Evolutionary conservation across 2,797 vertebrate species (phyloP), one percentile per base, ranked within the genome.

Genomic region (Spatula clypeata): DNA sequence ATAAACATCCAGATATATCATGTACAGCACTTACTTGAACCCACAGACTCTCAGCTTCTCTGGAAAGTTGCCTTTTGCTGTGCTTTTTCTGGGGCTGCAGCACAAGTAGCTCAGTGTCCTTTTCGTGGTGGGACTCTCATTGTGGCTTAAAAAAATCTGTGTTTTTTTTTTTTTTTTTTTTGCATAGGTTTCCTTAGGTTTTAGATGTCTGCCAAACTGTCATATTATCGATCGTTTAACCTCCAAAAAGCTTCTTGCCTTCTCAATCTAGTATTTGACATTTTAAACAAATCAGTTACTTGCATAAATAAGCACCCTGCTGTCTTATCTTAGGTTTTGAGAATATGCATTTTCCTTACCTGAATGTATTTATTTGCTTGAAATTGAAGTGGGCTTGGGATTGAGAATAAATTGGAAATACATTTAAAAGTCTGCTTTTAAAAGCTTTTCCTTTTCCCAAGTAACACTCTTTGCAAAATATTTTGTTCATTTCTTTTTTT

Each of bases 401-500:
- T 88, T 36, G 80, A 61, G n/a, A 90, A 34, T 77, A 73, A 88
- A 34, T 70, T 79, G 84, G 26, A 60, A 93, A 66, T 81, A n/a
- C 5, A 31, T 70, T 65, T 83, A 11, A n/a, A 72, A 72, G 7
- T 72, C 19, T 77, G 8, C 19, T 29, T 88, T 86, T 61, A 5
- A 40, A 47, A 4, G 8, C 10, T 17, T 24, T 27, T 70, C 38
- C 36, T 58, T 83, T 89, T 27, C 4, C 13, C 36, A 26, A 64
- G 13, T 20, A 71, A 7, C 62, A 60, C 9, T 72, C 7, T 51
- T 89, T 67, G 42, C 8, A 51, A 77, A 86, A 76, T 40, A 61
- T n/a, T 86, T 77, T 76, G 47, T 91, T 93, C 29, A 42, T 67
- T 87, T 21, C 18, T 47, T 83, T 49, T 49, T 32, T 2, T 24